A percentile compares a stretch with the other conserved stretches of the same genome.
Evolutionary conservation across 2,888 invertebrate species (phyloP).

Genomic region (Caenorhabditis macrosperma): DNA sequence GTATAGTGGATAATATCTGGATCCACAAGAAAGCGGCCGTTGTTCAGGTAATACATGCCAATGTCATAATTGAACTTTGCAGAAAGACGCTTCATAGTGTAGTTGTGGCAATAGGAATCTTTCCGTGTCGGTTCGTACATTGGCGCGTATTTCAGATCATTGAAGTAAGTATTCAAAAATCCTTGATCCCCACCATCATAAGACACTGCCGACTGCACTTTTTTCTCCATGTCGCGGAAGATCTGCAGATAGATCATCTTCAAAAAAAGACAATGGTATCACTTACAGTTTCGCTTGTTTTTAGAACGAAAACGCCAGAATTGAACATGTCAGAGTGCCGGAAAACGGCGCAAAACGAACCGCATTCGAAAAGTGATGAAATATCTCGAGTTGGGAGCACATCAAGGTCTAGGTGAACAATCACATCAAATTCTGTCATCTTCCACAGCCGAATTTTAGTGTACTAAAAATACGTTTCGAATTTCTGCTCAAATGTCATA

Average conservation of each 20-base stretch:
- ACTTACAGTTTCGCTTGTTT: constrained; percentile 69
- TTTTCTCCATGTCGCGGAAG: constrained; percentile 69
- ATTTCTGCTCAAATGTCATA: not conserved
- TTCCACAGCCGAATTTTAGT: constrained; percentile 76
- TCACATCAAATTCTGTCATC: constrained; percentile 66
- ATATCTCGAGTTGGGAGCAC: constrained; percentile 65
- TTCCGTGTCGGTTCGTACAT: constrained; percentile 66
- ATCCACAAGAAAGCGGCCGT: constrained; percentile 62
- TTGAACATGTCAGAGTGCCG: constrained; percentile 78
- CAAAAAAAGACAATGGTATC: not conserved
- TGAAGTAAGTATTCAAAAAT: constrained; percentile 74
- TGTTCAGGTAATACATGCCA: constrained; percentile 76
- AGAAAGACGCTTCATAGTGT: constrained; percentile 58
- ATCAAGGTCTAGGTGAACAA: constrained; percentile 73
- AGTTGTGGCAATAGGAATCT: constrained; percentile 23
- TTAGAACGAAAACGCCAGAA: constrained; percentile 75
- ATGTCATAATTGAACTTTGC: constrained; percentile 75
- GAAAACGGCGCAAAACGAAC: constrained; percentile 71
- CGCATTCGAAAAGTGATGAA: constrained; percentile 70
- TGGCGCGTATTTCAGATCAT: constrained; percentile 69
- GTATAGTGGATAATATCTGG: constrained; percentile 77
- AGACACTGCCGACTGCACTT: constrained; percentile 55
- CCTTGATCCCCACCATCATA: constrained; percentile 79
- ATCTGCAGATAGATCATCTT: constrained; percentile 47
- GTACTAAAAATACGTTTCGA: constrained; percentile 65